Conservation (phyloP, 2,888 invertebrate species). For the Sinodicranocentrus sp. region DNA sequence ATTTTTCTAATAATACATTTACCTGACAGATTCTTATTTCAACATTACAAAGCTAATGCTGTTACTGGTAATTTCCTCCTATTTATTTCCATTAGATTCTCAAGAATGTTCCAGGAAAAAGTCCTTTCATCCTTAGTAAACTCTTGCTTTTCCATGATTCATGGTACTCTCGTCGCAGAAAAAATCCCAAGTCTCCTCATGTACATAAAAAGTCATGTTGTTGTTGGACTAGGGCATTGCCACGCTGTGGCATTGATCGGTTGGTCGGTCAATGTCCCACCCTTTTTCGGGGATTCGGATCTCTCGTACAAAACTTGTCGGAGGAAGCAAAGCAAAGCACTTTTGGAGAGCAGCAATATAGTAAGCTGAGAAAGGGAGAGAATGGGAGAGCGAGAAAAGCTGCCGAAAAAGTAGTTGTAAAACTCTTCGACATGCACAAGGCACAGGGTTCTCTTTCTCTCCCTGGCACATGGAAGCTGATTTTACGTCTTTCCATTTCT, state of each 20-base stretch:
- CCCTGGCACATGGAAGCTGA: constrained; percentile 60
- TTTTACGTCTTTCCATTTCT: constrained; percentile 50
- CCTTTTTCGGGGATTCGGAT: constrained; percentile 72
- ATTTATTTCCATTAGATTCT: background rate
- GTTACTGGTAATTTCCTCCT: background rate
- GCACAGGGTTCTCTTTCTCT: constrained; percentile 45
- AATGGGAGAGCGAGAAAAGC: constrained; percentile 33
- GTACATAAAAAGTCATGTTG: constrained; percentile 49
- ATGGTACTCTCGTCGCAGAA: constrained; percentile 28
- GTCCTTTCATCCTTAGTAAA: constrained; percentile 25
- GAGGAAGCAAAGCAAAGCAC: constrained; percentile 57
- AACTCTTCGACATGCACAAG: constrained; percentile 27
- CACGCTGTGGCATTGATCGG: constrained; percentile 76
- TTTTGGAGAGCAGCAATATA: constrained; percentile 22
- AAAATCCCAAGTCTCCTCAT: constrained; percentile 59
- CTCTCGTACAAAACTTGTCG: constrained; percentile 66
- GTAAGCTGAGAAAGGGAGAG: no score
- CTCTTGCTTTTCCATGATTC: constrained; percentile 55
- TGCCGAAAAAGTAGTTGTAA: constrained; percentile 59
- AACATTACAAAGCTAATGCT: no score
- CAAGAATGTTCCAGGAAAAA: background rate
- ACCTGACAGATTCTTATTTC: no score
- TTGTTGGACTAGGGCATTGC: constrained; percentile 71
- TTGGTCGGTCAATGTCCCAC: constrained; percentile 76
- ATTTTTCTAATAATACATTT: no score